phyloP scores from a whole-genome alignment of 2,888 invertebrate genomes.

The Acrobeloides nanus region DNA sequence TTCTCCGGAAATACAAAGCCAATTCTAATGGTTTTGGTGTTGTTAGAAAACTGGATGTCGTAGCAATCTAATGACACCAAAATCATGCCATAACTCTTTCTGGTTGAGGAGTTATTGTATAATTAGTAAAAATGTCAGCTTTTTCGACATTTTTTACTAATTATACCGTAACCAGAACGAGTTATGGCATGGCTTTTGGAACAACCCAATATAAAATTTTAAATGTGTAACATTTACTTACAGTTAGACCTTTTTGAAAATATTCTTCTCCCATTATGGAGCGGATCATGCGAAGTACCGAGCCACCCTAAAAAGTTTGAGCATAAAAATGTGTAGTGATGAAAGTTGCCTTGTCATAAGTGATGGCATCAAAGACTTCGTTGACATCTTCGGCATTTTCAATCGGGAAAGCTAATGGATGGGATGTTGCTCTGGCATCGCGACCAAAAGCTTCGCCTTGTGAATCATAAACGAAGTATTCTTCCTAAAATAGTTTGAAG shows the following conservation, averaged over 20 bases:
- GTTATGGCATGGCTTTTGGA: no score
- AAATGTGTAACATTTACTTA: conserved; percentile 16
- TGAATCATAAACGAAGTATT: conserved; percentile 40
- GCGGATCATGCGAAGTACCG: conserved; percentile 46
- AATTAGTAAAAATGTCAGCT: no score
- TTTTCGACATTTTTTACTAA: no score
- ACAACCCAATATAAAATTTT: no score
- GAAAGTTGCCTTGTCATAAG: conserved; percentile 85
- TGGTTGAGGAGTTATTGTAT: no score
- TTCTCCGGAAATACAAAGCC: no score
- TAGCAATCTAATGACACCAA: no score
- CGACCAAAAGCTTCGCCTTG: conserved; percentile 54
- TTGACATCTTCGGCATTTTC: conserved; percentile 73
- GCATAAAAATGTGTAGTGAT: no score
- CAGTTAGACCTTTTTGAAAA: conserved; percentile 41
- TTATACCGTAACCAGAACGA: no score
- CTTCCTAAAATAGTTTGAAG: conserved; percentile 39
- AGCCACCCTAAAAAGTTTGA: conserved; percentile 23
- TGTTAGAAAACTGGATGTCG: no score
- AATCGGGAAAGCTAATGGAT: conserved; percentile 76
- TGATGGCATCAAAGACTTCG: conserved; percentile 80
- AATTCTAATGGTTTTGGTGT: no score
- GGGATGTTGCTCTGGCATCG: conserved; percentile 74
- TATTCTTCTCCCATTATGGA: conserved; percentile 38
- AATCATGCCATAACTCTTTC: no score